A percentile compares a stretch with the other conserved stretches of the same genome.
These are phyloP conservation scores for Psylliodes chrysocephalus DNA, from an alignment of 2,888 invertebrate species.

Conservation along the genomic window DNA sequence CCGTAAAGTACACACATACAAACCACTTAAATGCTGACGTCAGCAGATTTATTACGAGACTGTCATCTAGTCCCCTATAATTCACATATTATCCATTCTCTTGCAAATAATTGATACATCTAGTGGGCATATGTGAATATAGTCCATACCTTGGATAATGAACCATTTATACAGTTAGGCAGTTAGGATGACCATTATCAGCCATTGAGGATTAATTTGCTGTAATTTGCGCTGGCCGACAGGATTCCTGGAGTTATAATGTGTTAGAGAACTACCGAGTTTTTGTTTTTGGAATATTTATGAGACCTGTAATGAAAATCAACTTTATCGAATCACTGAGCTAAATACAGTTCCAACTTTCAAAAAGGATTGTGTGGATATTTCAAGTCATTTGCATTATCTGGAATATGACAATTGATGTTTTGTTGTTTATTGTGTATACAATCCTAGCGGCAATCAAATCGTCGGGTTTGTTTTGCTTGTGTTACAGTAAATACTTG, in stretches of 20 bases:
- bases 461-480: too few relatives aligned
- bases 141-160: constrained; percentile 35
- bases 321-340: neutral
- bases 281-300: constrained; percentile 8
- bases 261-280: constrained; percentile 12
- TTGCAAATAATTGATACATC: constrained; percentile 39
- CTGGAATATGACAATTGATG: too few relatives aligned
- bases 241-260: constrained; percentile 14
- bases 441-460: too few relatives aligned
- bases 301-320: neutral
- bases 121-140: constrained; percentile 18
- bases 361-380: neutral
- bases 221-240: constrained; percentile 19
- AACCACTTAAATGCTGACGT: neutral
- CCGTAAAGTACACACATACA: too few relatives aligned
- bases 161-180: constrained; percentile 33
- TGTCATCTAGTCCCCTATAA: constrained; percentile 23
- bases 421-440: too few relatives aligned
- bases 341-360: neutral
- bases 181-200: constrained; percentile 21
- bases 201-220: constrained; percentile 31
- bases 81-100: constrained; percentile 34
- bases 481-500: too few relatives aligned
- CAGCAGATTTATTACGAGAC: neutral
- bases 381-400: too few relatives aligned